Conservation (phyloP, 2,113 vertebrate species). For the Chloroceryle aenea region DNA sequence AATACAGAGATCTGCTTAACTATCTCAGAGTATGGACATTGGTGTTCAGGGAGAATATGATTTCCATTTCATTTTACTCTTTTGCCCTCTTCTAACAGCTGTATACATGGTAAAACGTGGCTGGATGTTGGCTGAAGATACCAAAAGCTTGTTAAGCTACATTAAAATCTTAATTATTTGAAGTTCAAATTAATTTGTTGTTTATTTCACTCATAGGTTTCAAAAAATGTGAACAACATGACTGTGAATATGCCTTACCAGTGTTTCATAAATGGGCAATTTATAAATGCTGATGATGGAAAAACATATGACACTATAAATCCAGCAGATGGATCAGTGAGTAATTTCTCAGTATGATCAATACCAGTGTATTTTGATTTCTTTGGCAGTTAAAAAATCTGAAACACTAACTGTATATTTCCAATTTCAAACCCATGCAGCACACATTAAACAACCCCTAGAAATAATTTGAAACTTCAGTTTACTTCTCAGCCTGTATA, state of each 20-base stretch:
- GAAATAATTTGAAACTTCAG: neutral
- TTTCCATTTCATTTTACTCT: neutral
- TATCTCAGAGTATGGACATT: neutral
- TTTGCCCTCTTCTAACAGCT: neutral
- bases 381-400: neutral
- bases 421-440: neutral
- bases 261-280: conserved; percentile 85
- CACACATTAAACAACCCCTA: neutral
- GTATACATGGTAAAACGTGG: neutral
- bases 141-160: neutral
- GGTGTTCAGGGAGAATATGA: neutral
- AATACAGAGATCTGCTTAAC: neutral
- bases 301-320: conserved; percentile 83
- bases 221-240: conserved; percentile 81
- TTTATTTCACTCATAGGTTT: conserved; percentile 70
- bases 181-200: neutral
- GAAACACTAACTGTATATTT: neutral
- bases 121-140: neutral
- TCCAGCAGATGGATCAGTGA: conserved; percentile 85
- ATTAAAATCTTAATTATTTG: neutral
- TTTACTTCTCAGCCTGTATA: neutral
- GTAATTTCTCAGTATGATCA: conserved; percentile 31
- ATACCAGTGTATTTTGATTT: neutral
- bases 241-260: conserved; percentile 85
- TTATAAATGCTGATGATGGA: conserved; percentile 78